Evolutionary conservation across 2,113 vertebrate species (phyloP).

Genomic region (Bubo scandiacus): DNA sequence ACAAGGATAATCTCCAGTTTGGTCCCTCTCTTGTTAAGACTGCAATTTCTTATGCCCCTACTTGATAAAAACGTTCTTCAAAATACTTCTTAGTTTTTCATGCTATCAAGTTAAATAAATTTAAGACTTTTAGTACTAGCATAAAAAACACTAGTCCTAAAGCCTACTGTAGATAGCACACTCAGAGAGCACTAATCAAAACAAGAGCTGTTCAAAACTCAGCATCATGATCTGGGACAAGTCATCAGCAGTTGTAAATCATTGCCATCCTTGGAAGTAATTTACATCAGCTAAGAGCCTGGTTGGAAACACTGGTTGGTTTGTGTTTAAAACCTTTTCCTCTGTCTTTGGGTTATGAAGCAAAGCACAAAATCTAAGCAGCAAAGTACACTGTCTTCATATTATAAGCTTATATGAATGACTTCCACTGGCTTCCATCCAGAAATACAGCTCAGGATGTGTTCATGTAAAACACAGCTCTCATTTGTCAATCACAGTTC

Average conservation of each 20-base stretch:
- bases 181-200: not conserved
- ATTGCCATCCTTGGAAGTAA: not conserved
- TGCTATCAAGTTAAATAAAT: not conserved
- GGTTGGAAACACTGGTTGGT: not conserved
- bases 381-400: not conserved
- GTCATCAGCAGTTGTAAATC: not conserved
- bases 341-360: not conserved
- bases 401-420: not conserved
- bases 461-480: not conserved
- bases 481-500: not conserved
- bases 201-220: not conserved
- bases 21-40: not conserved
- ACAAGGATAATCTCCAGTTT: not conserved
- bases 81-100: not conserved
- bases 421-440: not conserved
- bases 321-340: not conserved
- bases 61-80: not conserved
- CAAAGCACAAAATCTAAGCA: not conserved
- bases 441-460: not conserved
- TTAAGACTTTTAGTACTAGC: not conserved
- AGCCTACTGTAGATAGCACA: not conserved
- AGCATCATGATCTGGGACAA: not conserved
- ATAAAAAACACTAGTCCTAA: not conserved
- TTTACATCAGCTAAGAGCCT: not conserved
- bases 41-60: not conserved